Base-by-base conservation (phyloP, 2,888 invertebrate species). In the Falcaria lacertinaria region DNA sequence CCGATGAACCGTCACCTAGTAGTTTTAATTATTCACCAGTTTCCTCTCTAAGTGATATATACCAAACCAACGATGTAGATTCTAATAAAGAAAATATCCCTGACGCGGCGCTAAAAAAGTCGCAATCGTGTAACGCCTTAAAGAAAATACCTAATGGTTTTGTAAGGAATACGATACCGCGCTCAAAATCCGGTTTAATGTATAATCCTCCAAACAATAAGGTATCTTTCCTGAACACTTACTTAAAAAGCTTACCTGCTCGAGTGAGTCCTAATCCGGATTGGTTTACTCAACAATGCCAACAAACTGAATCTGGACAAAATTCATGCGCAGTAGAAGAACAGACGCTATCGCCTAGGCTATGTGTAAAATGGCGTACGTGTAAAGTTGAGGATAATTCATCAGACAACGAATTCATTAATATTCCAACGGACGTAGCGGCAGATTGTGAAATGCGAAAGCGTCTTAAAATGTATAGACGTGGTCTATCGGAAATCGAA, bases 181-280 rank as follows among this genome's bases (percentile, higher is more conserved):
- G 89, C 46, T 89, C 87, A 14, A 80, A 81, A 64, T 88, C 89
- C 33, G 79, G 83, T 39, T 62, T 74, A 50, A 58, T 75, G 51
- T 88, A 84, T 65, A 74, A 74, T 48, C 73, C 69, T 28, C 89
- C 88, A 14, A 72, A 76, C 64, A 87, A 87, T 68, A 89, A 89
- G 65, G 75, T 89, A 70, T 83, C 84, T 45, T 90, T 90, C 67
- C 72, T 90, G 46, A 85, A 87, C 63, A 90, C 89, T 66, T 89
- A 90, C 66, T 75, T 90, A 69, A 89, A 83, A 75, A 90, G 89
- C 75, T 77, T 90, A 75, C 85, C 79, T 52, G 67, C 72, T 40
- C 77, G 83, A 52, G 74, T 79, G 57, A 72, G 68, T 60, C 73
- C 78, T 69, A 84, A 82, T 77, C 82, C 83, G 54, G 79, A 84